These are phyloP conservation scores for Holacanthus passer DNA, from an alignment of 2,113 vertebrate genomes.

Conservation along the genomic window DNA sequence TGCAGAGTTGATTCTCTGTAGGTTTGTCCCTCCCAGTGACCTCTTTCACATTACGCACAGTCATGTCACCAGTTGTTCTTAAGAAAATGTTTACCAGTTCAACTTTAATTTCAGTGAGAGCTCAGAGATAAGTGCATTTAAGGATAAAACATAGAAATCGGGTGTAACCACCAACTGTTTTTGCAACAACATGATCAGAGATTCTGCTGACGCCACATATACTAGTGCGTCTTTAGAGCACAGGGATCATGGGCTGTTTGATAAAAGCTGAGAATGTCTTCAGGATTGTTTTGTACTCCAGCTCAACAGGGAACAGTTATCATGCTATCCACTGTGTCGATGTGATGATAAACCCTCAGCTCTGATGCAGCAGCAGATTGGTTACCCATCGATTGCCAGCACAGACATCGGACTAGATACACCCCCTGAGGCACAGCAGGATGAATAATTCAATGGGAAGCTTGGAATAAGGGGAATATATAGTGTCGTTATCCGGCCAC, in stretches of 20 bases:
- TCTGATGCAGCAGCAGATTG: conserved; percentile 22
- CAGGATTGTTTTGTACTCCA: neutral
- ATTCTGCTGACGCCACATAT: neutral
- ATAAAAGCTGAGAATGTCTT: neutral
- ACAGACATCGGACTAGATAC: conserved; percentile 38
- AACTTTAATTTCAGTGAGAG: neutral
- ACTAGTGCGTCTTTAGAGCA: neutral
- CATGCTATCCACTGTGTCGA: neutral
- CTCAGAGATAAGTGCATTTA: neutral
- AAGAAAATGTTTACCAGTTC: neutral
- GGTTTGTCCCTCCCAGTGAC: neutral
- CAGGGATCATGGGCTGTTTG: neutral
- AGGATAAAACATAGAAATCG: too few relatives aligned
- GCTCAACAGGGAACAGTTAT: neutral
- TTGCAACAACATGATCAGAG: neutral
- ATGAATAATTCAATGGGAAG: conserved; percentile 68
- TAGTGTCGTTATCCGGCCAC: neutral
- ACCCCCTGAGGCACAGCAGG: neutral
- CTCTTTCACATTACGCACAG: neutral
- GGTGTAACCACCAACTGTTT: neutral
- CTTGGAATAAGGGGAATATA: conserved; percentile 35
- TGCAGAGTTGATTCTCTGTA: neutral
- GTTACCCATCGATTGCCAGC: conserved; percentile 35
- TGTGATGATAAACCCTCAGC: neutral
- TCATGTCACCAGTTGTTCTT: neutral